Conservation (phyloP, 2,113 vertebrate species). For the Stercorarius parasiticus region DNA sequence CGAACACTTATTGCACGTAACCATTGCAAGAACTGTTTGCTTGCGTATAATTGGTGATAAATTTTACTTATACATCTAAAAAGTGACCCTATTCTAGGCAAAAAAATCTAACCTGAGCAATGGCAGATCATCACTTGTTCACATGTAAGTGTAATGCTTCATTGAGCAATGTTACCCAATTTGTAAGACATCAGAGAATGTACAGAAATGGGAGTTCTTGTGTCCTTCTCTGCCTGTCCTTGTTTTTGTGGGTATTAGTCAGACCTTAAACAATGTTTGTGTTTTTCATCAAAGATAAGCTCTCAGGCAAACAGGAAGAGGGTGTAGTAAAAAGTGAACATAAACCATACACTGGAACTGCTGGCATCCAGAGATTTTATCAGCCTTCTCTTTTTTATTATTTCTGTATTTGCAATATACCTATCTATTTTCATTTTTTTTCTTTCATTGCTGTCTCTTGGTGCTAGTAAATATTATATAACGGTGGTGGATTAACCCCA, state of each 20-base stretch:
- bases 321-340: constrained; percentile 30
- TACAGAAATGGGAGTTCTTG: background rate
- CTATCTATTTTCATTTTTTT: background rate
- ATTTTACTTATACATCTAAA: background rate
- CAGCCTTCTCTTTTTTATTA: background rate
- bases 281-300: constrained; percentile 43
- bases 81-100: background rate
- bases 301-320: constrained; percentile 43
- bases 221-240: background rate
- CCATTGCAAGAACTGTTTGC: background rate
- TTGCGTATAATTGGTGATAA: background rate
- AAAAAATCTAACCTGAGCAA: background rate
- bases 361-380: constrained; percentile 30
- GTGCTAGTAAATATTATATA: background rate
- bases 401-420: background rate
- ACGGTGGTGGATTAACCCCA: background rate
- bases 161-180: background rate
- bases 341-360: constrained; percentile 9
- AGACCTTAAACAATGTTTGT: constrained; percentile 37
- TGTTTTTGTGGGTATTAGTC: constrained; percentile 2
- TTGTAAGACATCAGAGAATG: background rate
- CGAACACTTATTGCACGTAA: background rate
- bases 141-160: background rate
- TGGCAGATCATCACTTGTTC: background rate
- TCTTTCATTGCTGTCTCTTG: background rate